These are phyloP conservation scores for Agriotes lineatus DNA, from an alignment of 2,888 invertebrate genomes.

Conservation along the genomic window DNA sequence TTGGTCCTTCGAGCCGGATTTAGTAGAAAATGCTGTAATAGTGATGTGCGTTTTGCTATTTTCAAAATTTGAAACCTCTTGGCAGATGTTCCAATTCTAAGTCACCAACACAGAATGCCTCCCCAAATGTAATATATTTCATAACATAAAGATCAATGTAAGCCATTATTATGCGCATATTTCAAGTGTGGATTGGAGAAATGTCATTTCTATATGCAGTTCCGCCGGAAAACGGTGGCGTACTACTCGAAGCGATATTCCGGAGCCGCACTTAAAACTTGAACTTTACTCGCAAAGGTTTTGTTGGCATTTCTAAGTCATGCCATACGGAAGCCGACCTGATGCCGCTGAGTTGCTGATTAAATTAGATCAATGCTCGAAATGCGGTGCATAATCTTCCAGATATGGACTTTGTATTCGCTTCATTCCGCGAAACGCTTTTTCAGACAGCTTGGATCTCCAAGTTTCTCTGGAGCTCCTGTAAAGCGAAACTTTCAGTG, in stretches of 20 bases:
- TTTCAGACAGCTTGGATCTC: no score
- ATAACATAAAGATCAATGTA: neutral
- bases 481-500: no score
- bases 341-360: neutral
- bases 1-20: no score
- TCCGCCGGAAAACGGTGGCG: neutral
- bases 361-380: neutral
- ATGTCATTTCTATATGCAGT: neutral
- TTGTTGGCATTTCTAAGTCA: slow-evolving; percentile 2
- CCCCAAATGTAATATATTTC: no score
- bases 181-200: neutral
- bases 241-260: neutral
- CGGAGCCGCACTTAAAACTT: slow-evolving; percentile 3
- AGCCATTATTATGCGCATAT: neutral
- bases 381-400: neutral
- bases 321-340: neutral
- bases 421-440: no score
- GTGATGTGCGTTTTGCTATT: no score
- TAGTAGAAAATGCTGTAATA: no score
- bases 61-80: no score
- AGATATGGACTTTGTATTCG: neutral
- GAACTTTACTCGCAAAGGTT: neutral
- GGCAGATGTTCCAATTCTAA: no score
- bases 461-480: no score
- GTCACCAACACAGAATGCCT: no score